Conservation (phyloP, 2,113 vertebrate species). For the Excalfactoria chinensis region DNA sequence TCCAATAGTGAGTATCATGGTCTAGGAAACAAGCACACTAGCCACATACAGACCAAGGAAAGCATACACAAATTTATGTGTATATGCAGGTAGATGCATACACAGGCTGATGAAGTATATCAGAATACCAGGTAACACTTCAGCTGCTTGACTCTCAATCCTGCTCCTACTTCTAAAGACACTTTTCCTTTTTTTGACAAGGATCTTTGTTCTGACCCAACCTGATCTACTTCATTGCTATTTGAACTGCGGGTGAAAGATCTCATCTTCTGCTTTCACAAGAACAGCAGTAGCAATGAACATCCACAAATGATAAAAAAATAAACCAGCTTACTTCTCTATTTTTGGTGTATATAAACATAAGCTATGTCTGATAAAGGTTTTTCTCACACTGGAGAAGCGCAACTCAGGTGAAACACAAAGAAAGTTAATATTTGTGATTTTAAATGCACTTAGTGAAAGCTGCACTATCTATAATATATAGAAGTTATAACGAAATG, state of each 20-base stretch:
- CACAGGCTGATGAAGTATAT: background rate
- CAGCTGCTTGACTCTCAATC: background rate
- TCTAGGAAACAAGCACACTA: background rate
- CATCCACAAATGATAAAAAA: background rate
- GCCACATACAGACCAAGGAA: background rate
- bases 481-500: background rate
- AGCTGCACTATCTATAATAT: background rate
- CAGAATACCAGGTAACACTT: background rate
- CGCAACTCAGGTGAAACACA: background rate
- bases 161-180: background rate
- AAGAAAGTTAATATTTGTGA: background rate
- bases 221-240: conserved; percentile 1
- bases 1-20: background rate
- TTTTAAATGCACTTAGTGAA: background rate
- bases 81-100: background rate
- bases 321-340: background rate
- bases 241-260: background rate
- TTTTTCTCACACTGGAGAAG: background rate
- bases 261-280: background rate
- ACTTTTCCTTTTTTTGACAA: background rate
- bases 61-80: background rate
- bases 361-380: background rate
- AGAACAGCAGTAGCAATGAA: background rate
- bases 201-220: background rate
- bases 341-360: background rate